Percentiles rank a stretch among this genome's conserved stretches.
Conservation (phyloP, 2,888 invertebrate species). For the Siphonodentalium dalli region DNA sequence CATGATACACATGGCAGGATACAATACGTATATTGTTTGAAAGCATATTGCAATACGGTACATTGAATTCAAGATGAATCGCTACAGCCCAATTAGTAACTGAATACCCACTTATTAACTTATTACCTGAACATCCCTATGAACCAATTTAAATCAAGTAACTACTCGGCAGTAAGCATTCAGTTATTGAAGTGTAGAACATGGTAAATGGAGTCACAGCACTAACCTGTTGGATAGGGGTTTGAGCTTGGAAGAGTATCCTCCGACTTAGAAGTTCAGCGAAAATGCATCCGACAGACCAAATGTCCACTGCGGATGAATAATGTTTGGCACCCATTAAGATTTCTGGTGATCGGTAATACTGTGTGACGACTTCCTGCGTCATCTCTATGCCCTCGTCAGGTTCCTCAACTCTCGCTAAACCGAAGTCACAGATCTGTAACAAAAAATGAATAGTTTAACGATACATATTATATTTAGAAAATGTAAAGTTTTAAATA, state of each 20-base stretch:
- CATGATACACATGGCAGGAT: no score
- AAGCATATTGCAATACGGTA: background rate
- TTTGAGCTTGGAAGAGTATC: slow-evolving; percentile 97
- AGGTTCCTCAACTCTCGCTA: slow-evolving; percentile 96
- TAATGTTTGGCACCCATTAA: slow-evolving; percentile 98
- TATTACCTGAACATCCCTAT: no score
- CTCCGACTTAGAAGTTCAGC: slow-evolving; percentile 94
- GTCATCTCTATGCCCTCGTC: slow-evolving; percentile 93
- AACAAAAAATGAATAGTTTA: slow-evolving; percentile 8
- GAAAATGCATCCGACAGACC: slow-evolving; percentile 99
- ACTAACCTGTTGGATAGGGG: slow-evolving; percentile 90
- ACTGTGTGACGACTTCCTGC: slow-evolving; percentile 99
- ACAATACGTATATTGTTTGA: no score
- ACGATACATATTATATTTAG: no score
- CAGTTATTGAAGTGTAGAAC: no score
- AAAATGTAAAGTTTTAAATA: no score
- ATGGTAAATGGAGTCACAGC: no score
- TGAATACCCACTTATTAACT: no score
- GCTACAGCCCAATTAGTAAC: no score
- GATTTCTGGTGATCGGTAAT: slow-evolving; percentile 98
- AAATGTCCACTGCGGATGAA: slow-evolving; percentile 95
- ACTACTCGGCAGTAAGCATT: no score
- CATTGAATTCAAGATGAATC: background rate
- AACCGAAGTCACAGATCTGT: slow-evolving; percentile 98
- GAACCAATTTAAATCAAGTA: no score